These are phyloP conservation scores for Pica pica DNA, from an alignment of 2,113 vertebrate species.

Conservation along the genomic window DNA sequence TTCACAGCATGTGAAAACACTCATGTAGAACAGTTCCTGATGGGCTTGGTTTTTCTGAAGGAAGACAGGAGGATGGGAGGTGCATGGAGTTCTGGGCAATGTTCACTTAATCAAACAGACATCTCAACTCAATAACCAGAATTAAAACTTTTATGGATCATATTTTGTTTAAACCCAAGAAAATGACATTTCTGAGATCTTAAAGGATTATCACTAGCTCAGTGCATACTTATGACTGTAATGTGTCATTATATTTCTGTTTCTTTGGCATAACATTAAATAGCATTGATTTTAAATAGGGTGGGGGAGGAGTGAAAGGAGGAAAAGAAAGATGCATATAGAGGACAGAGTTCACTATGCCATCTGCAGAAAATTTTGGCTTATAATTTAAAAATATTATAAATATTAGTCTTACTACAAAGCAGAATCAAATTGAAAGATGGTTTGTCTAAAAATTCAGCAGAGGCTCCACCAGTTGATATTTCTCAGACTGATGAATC, in stretches of 20 bases:
- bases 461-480: not conserved
- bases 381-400: not conserved
- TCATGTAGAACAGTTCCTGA: rapidly evolving
- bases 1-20: not conserved
- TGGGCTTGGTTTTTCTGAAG: not conserved
- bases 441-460: not conserved
- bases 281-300: not conserved
- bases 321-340: not conserved
- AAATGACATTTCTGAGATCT: not conserved
- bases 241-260: not conserved
- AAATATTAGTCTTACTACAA: not conserved
- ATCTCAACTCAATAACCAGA: not conserved
- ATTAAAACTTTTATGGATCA: not conserved
- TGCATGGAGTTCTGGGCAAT: not conserved
- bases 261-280: not conserved
- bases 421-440: not conserved
- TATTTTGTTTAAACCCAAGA: not conserved
- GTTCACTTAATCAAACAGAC: not conserved
- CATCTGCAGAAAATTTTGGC: not conserved
- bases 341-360: not conserved
- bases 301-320: not conserved
- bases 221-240: not conserved
- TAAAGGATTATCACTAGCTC: not conserved
- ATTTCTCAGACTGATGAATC: not conserved
- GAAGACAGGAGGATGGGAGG: not conserved